Evolutionary conservation across 2,888 invertebrate genomes (phyloP).

Genomic region (Meta bourneti): DNA sequence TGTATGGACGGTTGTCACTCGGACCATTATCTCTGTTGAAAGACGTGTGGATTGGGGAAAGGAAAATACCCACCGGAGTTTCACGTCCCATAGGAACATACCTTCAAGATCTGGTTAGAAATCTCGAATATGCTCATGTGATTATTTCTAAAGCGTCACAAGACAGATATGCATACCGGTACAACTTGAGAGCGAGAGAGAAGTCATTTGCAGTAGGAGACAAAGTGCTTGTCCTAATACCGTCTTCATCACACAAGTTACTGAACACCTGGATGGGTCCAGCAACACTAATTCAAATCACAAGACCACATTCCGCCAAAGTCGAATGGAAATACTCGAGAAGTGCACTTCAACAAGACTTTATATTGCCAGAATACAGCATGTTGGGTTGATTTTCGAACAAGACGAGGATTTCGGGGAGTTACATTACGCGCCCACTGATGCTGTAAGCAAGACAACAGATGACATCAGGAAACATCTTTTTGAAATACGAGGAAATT

Average conservation of each 20-base stretch:
- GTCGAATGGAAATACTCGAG: neutral
- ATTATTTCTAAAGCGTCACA: slow-evolving; percentile 2
- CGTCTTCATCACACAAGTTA: slow-evolving; percentile 18
- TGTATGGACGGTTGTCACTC: neutral
- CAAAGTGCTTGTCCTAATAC: slow-evolving; percentile 7
- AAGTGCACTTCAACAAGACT: slow-evolving; percentile 26
- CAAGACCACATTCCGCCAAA: neutral
- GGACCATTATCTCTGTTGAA: slow-evolving; percentile 26
- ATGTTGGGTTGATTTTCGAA: slow-evolving; percentile 1
- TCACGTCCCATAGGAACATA: neutral
- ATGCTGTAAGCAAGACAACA: neutral
- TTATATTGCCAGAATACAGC: neutral
- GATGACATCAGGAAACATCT: neutral
- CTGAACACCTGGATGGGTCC: slow-evolving; percentile 14
- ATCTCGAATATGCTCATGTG: neutral
- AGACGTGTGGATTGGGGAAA: slow-evolving; percentile 31
- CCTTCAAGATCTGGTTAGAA: no score
- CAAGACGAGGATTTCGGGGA: slow-evolving; percentile 46
- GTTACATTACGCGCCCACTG: neutral
- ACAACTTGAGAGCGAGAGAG: neutral
- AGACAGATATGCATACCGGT: neutral
- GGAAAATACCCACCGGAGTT: neutral
- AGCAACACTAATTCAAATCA: slow-evolving; percentile 16
- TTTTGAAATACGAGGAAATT: neutral
- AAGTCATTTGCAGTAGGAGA: slow-evolving; percentile 17